Percentiles rank a stretch among this genome's conserved stretches.
Evolutionary conservation across 2,797 vertebrate species (phyloP).

Genomic region (Phrynocephalus vlangalii): DNA sequence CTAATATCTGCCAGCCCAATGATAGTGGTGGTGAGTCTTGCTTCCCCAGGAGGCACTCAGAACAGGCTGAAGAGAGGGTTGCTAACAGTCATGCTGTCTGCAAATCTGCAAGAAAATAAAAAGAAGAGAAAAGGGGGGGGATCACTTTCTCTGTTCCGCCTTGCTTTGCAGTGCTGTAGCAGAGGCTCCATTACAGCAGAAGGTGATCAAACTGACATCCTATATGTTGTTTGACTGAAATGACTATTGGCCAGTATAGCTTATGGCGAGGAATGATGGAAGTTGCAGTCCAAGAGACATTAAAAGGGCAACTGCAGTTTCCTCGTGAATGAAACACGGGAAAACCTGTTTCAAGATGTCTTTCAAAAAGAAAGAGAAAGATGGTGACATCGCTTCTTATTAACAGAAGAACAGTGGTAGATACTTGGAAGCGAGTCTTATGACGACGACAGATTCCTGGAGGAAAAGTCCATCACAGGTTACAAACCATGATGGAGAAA

Average conservation of each 20-base stretch:
- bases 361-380: neutral
- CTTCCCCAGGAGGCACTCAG: neutral
- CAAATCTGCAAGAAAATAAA: conserved; percentile 12
- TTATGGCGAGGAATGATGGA: neutral
- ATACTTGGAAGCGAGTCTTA: too few species aligned
- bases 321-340: neutral
- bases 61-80: conserved; percentile 43
- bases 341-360: too few species aligned
- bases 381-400: too few species aligned
- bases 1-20: neutral
- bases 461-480: too few species aligned
- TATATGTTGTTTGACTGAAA: neutral
- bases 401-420: too few species aligned
- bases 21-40: neutral
- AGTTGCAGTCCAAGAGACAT: neutral
- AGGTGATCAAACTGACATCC: too few species aligned
- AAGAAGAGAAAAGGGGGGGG: neutral
- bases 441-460: too few species aligned
- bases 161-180: neutral
- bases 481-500: too few species aligned
- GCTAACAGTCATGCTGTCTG: conserved; percentile 15
- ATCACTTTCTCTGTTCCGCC: neutral
- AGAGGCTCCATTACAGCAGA: neutral
- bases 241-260: neutral
- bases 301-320: neutral